Percentiles rank a stretch among this genome's conserved stretches.
Evolutionary conservation across 2,797 vertebrate species (phyloP).

Genomic region (Acanthornis magna): DNA sequence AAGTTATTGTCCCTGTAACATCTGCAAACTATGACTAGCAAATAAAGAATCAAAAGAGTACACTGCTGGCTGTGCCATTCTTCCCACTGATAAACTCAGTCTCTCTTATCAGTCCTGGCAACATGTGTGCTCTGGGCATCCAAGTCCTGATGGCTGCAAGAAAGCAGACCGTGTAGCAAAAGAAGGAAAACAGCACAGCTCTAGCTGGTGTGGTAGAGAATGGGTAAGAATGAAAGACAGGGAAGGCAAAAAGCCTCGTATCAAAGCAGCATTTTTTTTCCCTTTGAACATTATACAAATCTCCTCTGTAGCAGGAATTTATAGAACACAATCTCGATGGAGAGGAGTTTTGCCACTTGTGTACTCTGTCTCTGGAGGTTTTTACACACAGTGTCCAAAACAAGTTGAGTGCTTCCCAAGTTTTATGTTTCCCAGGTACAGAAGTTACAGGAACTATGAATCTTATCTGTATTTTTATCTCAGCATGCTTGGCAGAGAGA

Average conservation of each 20-base stretch:
- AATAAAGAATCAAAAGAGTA: background rate
- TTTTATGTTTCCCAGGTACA: constrained; percentile 33
- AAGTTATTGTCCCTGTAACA: background rate
- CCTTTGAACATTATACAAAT: background rate
- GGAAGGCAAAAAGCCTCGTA: background rate
- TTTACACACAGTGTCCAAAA: background rate
- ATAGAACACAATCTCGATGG: background rate
- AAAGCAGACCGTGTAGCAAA: background rate
- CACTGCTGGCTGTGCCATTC: background rate
- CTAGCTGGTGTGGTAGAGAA: background rate
- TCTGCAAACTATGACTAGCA: background rate
- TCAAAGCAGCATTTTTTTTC: background rate
- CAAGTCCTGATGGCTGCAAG: background rate
- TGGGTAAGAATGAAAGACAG: background rate
- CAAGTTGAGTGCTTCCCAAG: background rate
- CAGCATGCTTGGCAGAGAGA: background rate
- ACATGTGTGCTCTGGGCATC: background rate
- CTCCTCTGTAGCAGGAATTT: background rate
- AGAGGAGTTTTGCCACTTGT: background rate
- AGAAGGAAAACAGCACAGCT: background rate
- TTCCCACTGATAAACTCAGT: background rate
- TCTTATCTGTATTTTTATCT: constrained; percentile 35
- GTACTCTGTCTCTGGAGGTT: background rate
- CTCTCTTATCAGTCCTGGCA: background rate
- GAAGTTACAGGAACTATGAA: background rate